Percentiles rank a stretch among this genome's conserved stretches.
These are phyloP conservation scores for Mugil cephalus DNA, from an alignment of 2,113 vertebrate genomes.

Conservation along the genomic window DNA sequence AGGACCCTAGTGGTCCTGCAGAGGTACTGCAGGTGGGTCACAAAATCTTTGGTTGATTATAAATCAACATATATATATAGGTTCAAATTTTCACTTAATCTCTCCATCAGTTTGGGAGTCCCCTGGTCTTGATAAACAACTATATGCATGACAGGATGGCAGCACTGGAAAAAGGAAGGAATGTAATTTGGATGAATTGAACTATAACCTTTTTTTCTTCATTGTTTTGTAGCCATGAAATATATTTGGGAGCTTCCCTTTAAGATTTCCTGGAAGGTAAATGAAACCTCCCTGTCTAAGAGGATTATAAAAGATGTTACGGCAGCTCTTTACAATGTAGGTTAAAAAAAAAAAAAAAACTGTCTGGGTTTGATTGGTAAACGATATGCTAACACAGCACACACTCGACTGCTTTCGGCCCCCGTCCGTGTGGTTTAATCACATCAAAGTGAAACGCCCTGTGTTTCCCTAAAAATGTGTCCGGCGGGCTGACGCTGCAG, in stretches of 20 bases:
- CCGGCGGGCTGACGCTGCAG: not conserved
- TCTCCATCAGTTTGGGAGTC: too few relatives aligned
- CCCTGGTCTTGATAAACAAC: not conserved
- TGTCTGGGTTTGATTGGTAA: constrained; percentile 58
- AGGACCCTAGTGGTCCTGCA: too few relatives aligned
- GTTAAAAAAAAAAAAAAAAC: constrained; percentile 19
- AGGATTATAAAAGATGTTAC: constrained; percentile 37
- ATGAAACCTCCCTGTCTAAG: constrained; percentile 25
- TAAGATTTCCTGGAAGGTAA: constrained; percentile 10
- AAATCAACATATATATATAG: too few relatives aligned
- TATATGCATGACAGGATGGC: not conserved
- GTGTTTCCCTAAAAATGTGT: constrained; percentile 28
- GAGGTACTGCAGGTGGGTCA: too few relatives aligned
- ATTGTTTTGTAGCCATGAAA: too few relatives aligned
- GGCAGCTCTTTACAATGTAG: constrained; percentile 29
- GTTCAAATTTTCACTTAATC: too few relatives aligned
- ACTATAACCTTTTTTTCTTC: not conserved
- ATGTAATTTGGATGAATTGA: not conserved
- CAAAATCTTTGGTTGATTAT: too few relatives aligned
- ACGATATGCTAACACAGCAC: constrained; percentile 69
- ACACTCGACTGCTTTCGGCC: constrained; percentile 65
- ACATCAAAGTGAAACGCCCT: constrained; percentile 56
- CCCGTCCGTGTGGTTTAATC: constrained; percentile 62
- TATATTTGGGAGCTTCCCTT: too few relatives aligned
- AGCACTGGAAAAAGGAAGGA: not conserved